phyloP scores from a whole-genome alignment of 1,140 invertebrate species.

The Drosophila setifemur region DNA sequence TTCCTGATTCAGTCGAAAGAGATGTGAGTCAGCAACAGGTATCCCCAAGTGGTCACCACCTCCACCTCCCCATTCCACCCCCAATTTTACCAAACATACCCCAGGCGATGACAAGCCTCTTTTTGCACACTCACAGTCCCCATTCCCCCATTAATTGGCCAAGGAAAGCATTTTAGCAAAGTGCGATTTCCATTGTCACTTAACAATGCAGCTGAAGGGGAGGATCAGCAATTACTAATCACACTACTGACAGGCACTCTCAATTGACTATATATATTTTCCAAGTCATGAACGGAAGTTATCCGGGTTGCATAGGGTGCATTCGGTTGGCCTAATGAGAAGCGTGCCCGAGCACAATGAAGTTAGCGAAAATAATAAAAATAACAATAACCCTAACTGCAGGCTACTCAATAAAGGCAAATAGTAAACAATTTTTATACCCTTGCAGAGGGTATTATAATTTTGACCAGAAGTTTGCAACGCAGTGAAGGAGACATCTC shows the following conservation, averaged over 20 bases:
- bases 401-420: no score
- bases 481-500: no score
- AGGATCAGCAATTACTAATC: slow-evolving; percentile 7
- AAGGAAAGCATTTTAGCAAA: slow-evolving; percentile 17
- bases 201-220: slow-evolving; percentile 7
- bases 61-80: not conserved
- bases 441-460: no score
- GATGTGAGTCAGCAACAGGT: slow-evolving; percentile 24
- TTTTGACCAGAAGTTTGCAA: no score
- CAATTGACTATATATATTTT: slow-evolving; percentile 15
- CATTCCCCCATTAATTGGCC: slow-evolving; percentile 23
- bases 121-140: slow-evolving; percentile 15
- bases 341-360: slow-evolving; percentile 5
- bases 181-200: slow-evolving; percentile 17
- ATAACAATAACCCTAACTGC: not conserved
- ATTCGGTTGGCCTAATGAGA: slow-evolving; percentile 16
- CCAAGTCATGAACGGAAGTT: not conserved
- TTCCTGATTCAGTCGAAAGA: not conserved
- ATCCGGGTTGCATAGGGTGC: not conserved
- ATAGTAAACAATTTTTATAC: no score
- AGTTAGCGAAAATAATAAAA: not conserved
- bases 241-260: not conserved
- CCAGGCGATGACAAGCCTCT: slow-evolving; percentile 33
- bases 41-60: not conserved
- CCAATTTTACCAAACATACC: not conserved